These are phyloP conservation scores for Thecocarcelia acutangulata DNA, from an alignment of 2,888 invertebrate genomes.

Conservation along the genomic window DNA sequence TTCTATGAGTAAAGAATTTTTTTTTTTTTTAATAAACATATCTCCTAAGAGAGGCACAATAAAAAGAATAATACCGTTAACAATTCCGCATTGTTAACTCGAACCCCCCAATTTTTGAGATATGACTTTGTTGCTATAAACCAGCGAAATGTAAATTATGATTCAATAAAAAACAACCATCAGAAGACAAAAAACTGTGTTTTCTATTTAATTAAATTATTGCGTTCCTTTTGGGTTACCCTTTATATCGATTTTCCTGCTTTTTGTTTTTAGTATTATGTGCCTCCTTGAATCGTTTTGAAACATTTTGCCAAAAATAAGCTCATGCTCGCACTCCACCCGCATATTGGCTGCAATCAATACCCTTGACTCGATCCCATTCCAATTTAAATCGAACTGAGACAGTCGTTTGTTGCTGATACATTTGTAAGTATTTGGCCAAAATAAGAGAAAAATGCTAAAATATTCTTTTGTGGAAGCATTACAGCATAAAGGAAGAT, in stretches of 20 bases:
- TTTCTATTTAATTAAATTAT: too few species aligned
- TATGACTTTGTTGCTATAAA: too few species aligned
- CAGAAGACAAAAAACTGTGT: too few species aligned
- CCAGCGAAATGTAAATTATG: too few species aligned
- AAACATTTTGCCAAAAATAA: slow-evolving; percentile 9
- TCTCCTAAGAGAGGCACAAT: too few species aligned
- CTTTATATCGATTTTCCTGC: neutral
- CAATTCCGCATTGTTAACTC: too few species aligned
- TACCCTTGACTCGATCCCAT: slow-evolving; percentile 33
- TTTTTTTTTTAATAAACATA: too few species aligned
- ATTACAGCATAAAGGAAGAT: neutral
- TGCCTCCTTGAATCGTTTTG: slow-evolving; percentile 14
- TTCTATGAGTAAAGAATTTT: too few species aligned
- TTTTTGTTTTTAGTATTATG: neutral
- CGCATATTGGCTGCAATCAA: slow-evolving; percentile 49
- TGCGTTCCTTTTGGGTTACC: too few species aligned
- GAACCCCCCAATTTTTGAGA: too few species aligned
- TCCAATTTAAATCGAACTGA: slow-evolving; percentile 22
- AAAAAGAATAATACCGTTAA: too few species aligned
- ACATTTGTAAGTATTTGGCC: slow-evolving; percentile 23
- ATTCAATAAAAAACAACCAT: too few species aligned
- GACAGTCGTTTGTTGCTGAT: slow-evolving; percentile 11
- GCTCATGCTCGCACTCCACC: slow-evolving; percentile 3
- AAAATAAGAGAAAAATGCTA: slow-evolving; percentile 15
- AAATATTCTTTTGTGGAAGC: neutral